Percentiles rank a stretch among this genome's conserved stretches.
Evolutionary conservation across 92 coral and sea anemone species (phyloP).

Genomic region (Phymanthus crucifer): DNA sequence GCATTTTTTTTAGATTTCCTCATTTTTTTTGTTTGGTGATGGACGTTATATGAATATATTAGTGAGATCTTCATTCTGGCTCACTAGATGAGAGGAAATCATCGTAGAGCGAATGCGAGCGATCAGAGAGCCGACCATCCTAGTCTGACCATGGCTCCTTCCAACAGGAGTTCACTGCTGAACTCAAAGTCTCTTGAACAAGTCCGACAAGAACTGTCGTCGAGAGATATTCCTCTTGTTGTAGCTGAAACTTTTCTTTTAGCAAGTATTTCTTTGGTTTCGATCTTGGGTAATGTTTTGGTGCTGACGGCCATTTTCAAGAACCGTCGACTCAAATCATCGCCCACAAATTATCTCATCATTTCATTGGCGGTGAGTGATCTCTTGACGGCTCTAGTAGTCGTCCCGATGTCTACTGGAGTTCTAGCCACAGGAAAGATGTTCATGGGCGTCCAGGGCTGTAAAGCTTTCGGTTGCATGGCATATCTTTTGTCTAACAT

Average conservation of each 20-base stretch:
- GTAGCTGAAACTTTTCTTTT: slow-evolving; percentile 19
- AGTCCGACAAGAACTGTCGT: slow-evolving; percentile 20
- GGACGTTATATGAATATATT: neutral
- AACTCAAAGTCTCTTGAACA: neutral
- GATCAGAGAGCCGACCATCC: neutral
- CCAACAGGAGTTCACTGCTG: slow-evolving; percentile 8
- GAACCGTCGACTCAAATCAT: neutral
- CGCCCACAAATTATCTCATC: slow-evolving; percentile 10
- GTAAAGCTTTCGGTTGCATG: slow-evolving; percentile 26
- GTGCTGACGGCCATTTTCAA: slow-evolving; percentile 14
- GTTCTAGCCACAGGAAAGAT: slow-evolving; percentile 30
- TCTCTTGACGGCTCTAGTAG: slow-evolving; percentile 18
- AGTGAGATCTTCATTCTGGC: neutral
- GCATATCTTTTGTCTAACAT: slow-evolving; percentile 21
- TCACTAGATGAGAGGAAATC: neutral
- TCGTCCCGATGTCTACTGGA: slow-evolving; percentile 41
- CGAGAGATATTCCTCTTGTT: slow-evolving; percentile 8
- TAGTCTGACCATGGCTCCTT: neutral
- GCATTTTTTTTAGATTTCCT: slow-evolving; percentile 1
- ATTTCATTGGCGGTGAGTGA: slow-evolving; percentile 21
- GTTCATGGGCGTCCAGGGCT: slow-evolving; percentile 34
- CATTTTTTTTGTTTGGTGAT: slow-evolving; percentile 1
- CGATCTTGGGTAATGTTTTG: slow-evolving; percentile 26
- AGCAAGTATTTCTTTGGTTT: neutral
- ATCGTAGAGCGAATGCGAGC: neutral